Base-by-base conservation (phyloP, 2,113 vertebrate genomes). In the Melanotaenia duboulayi region DNA sequence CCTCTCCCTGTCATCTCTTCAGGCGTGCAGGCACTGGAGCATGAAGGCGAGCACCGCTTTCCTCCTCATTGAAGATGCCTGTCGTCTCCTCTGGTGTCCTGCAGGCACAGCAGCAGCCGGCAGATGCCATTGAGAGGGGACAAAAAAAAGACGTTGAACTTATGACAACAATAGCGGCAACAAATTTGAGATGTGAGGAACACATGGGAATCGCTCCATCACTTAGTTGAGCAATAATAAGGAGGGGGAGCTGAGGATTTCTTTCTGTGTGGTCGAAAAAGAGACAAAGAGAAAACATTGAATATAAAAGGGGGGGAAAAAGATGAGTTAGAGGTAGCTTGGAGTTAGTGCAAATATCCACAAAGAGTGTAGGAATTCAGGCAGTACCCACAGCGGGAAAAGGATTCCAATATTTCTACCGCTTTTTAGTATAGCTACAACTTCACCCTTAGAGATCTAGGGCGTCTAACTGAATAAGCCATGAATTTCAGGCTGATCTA, bases 1-100 rank as follows among this genome's bases (percentile, higher is more conserved):
- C 80, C 46, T 89, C 81, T 86, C 76, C 65, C 80, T 85, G 87
- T 91, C 90, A 89, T 90, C 79, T 74, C 84, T 83, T 79, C 76
- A 74, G 85, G 87, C 84, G 28, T 80, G 88, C 78, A 73, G 69
- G 77, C 81, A n/a, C 66, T 52, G 75, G 82, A 89, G 90, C 87
- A 54, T 89, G 88, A 82, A 85, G 80, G 75, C 84, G 50, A 82
- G 76, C 76, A 40, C 66, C 5, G 71, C 74, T 74, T 59, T 67
- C 54, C 57, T 82, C 77, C 73, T 91, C 87, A 90, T 89, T 85
- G 80, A 67, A 65, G 84, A 88, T 88, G 84, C 88, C 78, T 74
- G 76, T 81, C 73, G 69, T 85, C 77, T 87, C 78, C 83, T 76
- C 69, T 55, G 71, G 75, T 84, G 74, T 85, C 86, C 89, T 82